Conservation (phyloP, 37 sponge, comb jelly and placozoan genomes). For the Agelas oroides region DNA sequence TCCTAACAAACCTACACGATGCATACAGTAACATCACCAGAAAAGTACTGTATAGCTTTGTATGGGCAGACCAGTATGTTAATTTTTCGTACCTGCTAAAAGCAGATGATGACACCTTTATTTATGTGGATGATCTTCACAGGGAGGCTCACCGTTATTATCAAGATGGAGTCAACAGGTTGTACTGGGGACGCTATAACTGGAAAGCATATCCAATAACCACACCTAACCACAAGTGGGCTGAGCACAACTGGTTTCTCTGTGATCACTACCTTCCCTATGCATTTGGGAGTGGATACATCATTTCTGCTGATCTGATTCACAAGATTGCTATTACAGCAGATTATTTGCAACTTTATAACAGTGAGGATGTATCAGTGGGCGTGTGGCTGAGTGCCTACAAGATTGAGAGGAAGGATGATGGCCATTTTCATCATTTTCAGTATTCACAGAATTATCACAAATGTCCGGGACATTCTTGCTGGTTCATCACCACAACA, state of each 20-base stretch:
- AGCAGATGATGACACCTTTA: no score
- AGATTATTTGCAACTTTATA: constrained; percentile 40
- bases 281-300: constrained; percentile 82
- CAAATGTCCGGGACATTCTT: constrained; percentile 79
- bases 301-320: constrained; percentile 65
- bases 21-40: no score
- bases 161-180: no score
- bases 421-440: no score
- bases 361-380: constrained; percentile 78
- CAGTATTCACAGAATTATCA: constrained; percentile 64
- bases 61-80: no score
- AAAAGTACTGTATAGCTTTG: no score
- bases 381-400: constrained; percentile 76
- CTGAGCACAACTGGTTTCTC: constrained; percentile 66
- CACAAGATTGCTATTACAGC: constrained; percentile 42
- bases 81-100: no score
- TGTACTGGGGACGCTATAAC: constrained; percentile 39
- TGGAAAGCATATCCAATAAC: constrained; percentile 64
- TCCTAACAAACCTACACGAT: no score
- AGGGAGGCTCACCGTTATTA: no score
- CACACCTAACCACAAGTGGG: constrained; percentile 68
- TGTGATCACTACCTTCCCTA: no score
- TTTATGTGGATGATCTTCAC: no score
- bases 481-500: constrained; percentile 85
- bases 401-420: constrained; percentile 61